Evolutionary conservation across 2,888 invertebrate genomes (phyloP).

Genomic region (Emmelina monodactyla): DNA sequence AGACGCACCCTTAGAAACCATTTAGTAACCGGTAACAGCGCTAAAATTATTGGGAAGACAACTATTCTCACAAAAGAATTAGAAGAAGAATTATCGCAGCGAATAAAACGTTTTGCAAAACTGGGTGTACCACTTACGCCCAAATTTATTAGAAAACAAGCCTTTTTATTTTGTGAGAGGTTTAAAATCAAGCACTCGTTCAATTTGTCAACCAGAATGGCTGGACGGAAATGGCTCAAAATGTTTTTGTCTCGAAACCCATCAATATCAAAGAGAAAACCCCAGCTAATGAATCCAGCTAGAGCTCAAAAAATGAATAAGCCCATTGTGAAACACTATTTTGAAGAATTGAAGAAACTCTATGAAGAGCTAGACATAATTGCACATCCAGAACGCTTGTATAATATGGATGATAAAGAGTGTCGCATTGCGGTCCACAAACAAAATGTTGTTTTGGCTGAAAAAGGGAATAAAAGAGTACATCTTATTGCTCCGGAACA

Average conservation of each 20-base stretch:
- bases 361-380: slow-evolving; percentile 16
- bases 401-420: slow-evolving; percentile 15
- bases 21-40: slow-evolving; percentile 16
- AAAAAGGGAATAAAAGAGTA: slow-evolving; percentile 11
- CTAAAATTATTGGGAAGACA: slow-evolving; percentile 16
- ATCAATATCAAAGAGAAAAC: slow-evolving; percentile 10
- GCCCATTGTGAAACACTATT: slow-evolving; percentile 15
- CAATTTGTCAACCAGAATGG: no score
- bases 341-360: slow-evolving; percentile 15
- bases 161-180: slow-evolving; percentile 8
- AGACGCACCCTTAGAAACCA: slow-evolving; percentile 20
- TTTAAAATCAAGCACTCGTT: slow-evolving; percentile 6
- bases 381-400: slow-evolving; percentile 15
- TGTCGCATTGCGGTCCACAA: slow-evolving; percentile 16
- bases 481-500: slow-evolving; percentile 14
- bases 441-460: slow-evolving; percentile 13
- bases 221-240: slow-evolving; percentile 8
- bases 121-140: slow-evolving; percentile 20
- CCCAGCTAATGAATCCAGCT: slow-evolving; percentile 15
- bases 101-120: slow-evolving; percentile 21
- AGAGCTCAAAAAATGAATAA: slow-evolving; percentile 17
- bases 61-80: slow-evolving; percentile 17
- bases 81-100: slow-evolving; percentile 19
- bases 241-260: slow-evolving; percentile 8
- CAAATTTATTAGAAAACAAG: slow-evolving; percentile 17